A percentile compares a stretch with the other conserved stretches of the same genome.
Evolutionary conservation across 2,888 invertebrate genomes (phyloP).

Genomic region (Ennomos fuscantarius): DNA sequence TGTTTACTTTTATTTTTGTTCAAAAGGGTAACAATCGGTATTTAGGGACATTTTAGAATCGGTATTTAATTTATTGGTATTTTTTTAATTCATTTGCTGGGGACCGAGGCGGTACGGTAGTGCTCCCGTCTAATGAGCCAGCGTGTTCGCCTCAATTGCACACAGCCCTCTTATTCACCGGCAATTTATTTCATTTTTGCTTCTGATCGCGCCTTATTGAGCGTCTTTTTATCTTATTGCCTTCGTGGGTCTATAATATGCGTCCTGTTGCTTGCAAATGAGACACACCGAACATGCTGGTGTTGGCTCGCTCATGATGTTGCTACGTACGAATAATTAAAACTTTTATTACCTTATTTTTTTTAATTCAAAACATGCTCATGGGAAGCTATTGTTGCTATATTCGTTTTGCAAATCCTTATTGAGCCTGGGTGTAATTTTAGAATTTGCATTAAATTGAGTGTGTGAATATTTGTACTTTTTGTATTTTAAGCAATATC

Average conservation of each 20-base stretch:
- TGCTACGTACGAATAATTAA: conserved; percentile 75
- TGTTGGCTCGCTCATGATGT: conserved; percentile 75
- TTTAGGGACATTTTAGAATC: conserved; percentile 40
- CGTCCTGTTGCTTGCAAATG: conserved; percentile 84
- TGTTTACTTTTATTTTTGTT: conserved; percentile 55
- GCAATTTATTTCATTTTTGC: conserved; percentile 86
- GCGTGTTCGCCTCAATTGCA: conserved; percentile 84
- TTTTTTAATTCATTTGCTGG: conserved; percentile 44
- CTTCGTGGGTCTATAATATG: conserved; percentile 83
- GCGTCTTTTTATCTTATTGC: conserved; percentile 83
- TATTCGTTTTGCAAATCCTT: conserved; percentile 37
- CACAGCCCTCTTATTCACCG: conserved; percentile 82
- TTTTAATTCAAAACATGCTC: conserved; percentile 44
- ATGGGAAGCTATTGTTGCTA: conserved; percentile 41
- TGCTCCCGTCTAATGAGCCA: conserved; percentile 79
- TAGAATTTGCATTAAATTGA: conserved; percentile 24
- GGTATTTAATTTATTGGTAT: conserved; percentile 44
- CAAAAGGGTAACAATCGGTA: conserved; percentile 38
- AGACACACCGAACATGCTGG: conserved; percentile 78
- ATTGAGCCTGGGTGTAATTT: conserved; percentile 25
- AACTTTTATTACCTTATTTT: conserved; percentile 57
- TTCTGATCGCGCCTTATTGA: conserved; percentile 84
- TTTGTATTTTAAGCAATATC: conserved; percentile 31
- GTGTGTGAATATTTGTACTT: conserved; percentile 17
- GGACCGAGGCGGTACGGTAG: conserved; percentile 46